A percentile compares a stretch with the other conserved stretches of the same genome.
These are phyloP conservation scores for Xiphophorus maculatus DNA, from an alignment of 2,113 vertebrate species.

Conservation along the genomic window DNA sequence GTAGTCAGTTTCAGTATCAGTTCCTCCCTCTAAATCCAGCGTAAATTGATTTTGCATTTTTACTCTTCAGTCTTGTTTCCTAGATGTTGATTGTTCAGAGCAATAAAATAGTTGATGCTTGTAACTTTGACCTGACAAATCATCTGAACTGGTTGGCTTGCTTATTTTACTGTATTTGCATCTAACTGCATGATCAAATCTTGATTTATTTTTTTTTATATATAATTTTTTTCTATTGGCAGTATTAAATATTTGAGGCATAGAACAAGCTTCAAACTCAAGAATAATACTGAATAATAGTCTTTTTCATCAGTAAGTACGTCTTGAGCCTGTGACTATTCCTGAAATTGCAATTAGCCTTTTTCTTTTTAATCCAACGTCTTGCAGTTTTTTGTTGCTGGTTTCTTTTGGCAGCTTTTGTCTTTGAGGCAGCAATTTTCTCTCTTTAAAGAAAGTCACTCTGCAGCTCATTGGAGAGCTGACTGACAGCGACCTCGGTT, in stretches of 20 bases:
- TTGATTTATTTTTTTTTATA: not conserved
- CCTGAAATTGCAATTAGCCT: slow-evolving; percentile 3
- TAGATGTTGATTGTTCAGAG: slow-evolving; percentile 18
- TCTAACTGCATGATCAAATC: not conserved
- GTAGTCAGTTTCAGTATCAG: slow-evolving; percentile 14
- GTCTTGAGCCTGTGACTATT: not conserved
- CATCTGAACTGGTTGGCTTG: slow-evolving; percentile 30
- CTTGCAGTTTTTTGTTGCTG: not conserved
- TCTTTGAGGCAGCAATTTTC: not conserved
- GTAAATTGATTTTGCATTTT: slow-evolving; percentile 32
- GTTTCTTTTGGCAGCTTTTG: not conserved
- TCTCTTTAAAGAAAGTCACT: slow-evolving; percentile 77
- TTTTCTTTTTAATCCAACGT: not conserved
- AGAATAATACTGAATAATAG: not conserved
- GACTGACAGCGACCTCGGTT: slow-evolving; percentile 76
- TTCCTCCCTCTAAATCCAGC: slow-evolving; percentile 28
- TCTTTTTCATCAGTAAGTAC: not conserved
- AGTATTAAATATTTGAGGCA: slow-evolving; percentile 69
- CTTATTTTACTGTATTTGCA: slow-evolving; percentile 17
- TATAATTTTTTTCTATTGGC: slow-evolving; percentile 34
- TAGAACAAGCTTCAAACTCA: slow-evolving; percentile 15
- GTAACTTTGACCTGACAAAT: slow-evolving; percentile 34
- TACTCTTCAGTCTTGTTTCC: slow-evolving; percentile 15
- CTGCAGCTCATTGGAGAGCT: slow-evolving; percentile 78
- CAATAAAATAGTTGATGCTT: slow-evolving; percentile 20